Evolutionary conservation across 2,888 invertebrate species (phyloP).

Genomic region (Myopa tessellatipennis): DNA sequence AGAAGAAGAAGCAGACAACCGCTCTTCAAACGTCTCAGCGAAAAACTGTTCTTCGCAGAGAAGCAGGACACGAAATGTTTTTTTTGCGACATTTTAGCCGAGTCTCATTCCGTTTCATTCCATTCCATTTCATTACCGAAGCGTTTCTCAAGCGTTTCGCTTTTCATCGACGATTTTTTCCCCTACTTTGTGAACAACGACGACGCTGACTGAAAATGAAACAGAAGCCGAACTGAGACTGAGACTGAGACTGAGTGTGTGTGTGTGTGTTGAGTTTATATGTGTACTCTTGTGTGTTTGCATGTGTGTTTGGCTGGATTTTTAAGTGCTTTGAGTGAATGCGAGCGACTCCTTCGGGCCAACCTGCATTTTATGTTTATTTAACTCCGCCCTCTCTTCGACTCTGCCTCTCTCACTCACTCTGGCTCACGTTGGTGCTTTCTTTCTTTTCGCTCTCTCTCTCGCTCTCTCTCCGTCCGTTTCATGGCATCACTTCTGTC

Average conservation of each 20-base stretch:
- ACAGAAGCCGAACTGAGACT: no score
- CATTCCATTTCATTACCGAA: background rate
- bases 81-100: background rate
- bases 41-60: background rate
- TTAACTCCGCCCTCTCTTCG: constrained; percentile 24
- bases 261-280: background rate
- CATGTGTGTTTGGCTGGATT: background rate
- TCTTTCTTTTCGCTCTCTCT: background rate
- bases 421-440: background rate
- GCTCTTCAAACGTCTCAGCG: background rate
- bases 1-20: background rate
- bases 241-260: background rate
- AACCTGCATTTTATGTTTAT: constrained; percentile 7
- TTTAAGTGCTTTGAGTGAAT: background rate
- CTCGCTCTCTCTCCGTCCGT: background rate
- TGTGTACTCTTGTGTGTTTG: no score
- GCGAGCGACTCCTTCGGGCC: background rate
- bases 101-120: constrained; percentile 7
- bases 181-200: background rate
- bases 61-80: background rate
- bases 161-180: background rate
- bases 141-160: background rate
- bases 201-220: no score
- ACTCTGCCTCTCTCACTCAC: background rate
- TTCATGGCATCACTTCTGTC: no score